These are phyloP conservation scores for Apodemus sylvaticus DNA, from an alignment of 2,113 vertebrate species.

Conservation along the genomic window DNA sequence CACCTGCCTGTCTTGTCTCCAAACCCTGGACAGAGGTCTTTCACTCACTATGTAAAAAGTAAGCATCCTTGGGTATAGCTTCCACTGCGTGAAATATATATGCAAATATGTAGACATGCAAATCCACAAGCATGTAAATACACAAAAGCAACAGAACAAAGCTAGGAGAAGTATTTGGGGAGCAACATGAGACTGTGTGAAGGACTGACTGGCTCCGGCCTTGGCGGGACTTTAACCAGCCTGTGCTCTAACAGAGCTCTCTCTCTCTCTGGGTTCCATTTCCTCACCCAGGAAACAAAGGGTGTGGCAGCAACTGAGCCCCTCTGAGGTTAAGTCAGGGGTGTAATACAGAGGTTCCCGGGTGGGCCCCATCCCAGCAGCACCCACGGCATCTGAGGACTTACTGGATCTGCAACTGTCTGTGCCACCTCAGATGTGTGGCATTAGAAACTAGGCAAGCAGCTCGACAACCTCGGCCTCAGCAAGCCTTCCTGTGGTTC, in stretches of 20 bases:
- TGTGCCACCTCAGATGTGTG: not conserved
- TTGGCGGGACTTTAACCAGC: not conserved
- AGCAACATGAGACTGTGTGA: accelerated
- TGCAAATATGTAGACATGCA: too few species aligned
- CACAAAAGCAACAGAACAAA: not conserved
- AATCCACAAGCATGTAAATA: not conserved
- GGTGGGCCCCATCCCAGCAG: too few species aligned
- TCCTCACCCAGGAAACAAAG: not conserved
- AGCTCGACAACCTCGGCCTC: not conserved
- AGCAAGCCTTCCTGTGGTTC: not conserved
- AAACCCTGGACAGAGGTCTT: not conserved
- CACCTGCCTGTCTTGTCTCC: not conserved
- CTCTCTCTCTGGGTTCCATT: not conserved
- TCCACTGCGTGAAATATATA: too few species aligned
- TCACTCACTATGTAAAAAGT: not conserved
- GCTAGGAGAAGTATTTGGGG: not conserved
- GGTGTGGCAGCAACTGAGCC: not conserved
- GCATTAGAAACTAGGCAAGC: not conserved
- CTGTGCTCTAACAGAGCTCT: not conserved
- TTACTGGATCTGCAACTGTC: not conserved
- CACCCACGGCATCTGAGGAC: not conserved
- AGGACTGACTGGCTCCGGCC: not conserved
- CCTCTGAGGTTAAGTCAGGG: not conserved
- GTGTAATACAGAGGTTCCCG: not conserved
- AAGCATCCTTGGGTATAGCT: not conserved